These are phyloP conservation scores for Drosophila miranda DNA, from an alignment of 1,140 invertebrate genomes.

Conservation along the genomic window DNA sequence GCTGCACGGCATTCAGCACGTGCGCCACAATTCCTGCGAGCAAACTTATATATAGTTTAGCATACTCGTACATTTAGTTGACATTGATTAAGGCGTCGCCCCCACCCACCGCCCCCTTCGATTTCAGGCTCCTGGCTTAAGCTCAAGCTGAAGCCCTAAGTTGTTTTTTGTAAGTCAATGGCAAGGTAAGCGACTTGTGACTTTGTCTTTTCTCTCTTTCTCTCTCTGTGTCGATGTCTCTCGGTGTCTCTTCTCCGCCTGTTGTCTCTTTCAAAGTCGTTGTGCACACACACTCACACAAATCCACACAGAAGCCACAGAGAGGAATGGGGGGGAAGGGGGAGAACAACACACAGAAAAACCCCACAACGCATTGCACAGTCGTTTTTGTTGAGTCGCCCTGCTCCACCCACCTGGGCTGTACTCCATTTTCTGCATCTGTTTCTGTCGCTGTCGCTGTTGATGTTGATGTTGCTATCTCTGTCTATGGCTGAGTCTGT, in stretches of 20 bases:
- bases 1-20: slow-evolving; percentile 86
- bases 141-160: not conserved
- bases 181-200: slow-evolving; percentile 68
- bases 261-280: slow-evolving; percentile 32
- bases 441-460: slow-evolving; percentile 25
- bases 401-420: not conserved
- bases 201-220: slow-evolving; percentile 35
- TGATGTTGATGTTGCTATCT: slow-evolving; percentile 21
- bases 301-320: not conserved
- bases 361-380: slow-evolving; percentile 4
- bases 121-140: too few species aligned
- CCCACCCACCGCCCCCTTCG: not conserved
- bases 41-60: slow-evolving; percentile 89
- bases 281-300: not conserved
- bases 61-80: slow-evolving; percentile 55
- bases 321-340: not conserved
- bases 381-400: too few species aligned
- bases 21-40: slow-evolving; percentile 89
- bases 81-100: slow-evolving; percentile 35
- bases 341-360: slow-evolving; percentile 1
- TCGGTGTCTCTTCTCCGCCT: slow-evolving; percentile 16
- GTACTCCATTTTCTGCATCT: slow-evolving; percentile 33
- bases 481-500: slow-evolving; percentile 21
- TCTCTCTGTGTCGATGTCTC: slow-evolving; percentile 16
- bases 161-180: slow-evolving; percentile 45